phyloP scores from a whole-genome alignment of 2,888 invertebrate species.

The Diaperis boleti region DNA sequence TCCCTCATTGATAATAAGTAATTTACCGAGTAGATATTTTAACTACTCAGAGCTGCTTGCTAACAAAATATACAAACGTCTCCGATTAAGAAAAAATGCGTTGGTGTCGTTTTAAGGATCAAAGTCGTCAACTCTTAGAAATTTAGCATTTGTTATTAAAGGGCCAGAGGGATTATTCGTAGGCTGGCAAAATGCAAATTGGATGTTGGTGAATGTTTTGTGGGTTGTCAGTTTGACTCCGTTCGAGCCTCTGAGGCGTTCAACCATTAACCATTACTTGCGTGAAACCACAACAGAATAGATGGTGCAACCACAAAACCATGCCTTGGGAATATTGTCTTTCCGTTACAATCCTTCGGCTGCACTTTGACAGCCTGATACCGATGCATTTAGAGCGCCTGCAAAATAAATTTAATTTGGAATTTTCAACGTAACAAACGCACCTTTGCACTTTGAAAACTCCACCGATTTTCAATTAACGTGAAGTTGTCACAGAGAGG shows the following conservation, averaged over 20 bases:
- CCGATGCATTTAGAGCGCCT: constrained; percentile 14
- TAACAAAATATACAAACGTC: too few relatives aligned
- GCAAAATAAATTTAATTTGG: constrained; percentile 1
- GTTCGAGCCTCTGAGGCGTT: constrained; percentile 23
- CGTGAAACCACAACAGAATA: constrained; percentile 25
- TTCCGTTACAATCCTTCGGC: constrained; percentile 3
- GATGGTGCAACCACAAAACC: constrained; percentile 23
- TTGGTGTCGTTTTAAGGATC: background rate
- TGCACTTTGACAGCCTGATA: constrained; percentile 14
- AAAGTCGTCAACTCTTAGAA: constrained; percentile 2
- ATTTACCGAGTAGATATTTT: too few relatives aligned
- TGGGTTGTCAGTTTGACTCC: constrained; percentile 25
- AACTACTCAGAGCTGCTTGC: too few relatives aligned
- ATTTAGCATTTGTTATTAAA: constrained; percentile 16
- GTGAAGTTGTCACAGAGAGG: background rate
- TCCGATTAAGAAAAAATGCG: too few relatives aligned
- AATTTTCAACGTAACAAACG: background rate
- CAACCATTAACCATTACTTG: constrained; percentile 22
- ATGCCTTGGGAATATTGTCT: constrained; percentile 25
- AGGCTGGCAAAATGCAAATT: constrained; percentile 29
- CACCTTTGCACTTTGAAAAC: too few relatives aligned
- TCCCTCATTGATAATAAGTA: too few relatives aligned
- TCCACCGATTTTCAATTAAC: constrained; percentile 14
- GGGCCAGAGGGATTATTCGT: constrained; percentile 10
- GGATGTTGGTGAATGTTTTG: constrained; percentile 19